Evolutionary conservation across 2,888 invertebrate species (phyloP), one percentile per base, ranked within the genome.

Genomic region (Drosophila flavopinicola): DNA sequence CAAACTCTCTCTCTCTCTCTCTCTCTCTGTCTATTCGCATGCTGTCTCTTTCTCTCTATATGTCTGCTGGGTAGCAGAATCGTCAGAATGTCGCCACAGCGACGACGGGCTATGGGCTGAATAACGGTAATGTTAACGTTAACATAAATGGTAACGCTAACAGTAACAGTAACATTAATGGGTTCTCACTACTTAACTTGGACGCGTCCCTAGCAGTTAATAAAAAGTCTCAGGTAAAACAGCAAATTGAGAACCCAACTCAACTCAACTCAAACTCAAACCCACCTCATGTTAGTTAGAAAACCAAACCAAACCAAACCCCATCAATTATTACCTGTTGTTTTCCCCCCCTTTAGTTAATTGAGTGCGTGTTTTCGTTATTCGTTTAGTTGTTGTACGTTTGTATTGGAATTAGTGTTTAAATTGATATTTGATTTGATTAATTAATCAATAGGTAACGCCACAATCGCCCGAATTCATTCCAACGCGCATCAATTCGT

Each of bases 401-500:
- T 49, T 9, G 0, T 1, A 6, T 9, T 27, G 27, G 33, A n/a
- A 11, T n/a, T n/a, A 10, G 4, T 23, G 9, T 11, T 38, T n/a
- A n/a, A n/a, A 20, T 25, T 6, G n/a, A 38, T 20, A 20, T 1
- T 4, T n/a, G 2, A 0, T 10, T 6, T 29, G 5, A 0, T 17
- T 5, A 7, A n/a, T 25, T 48, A 20, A 6, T 10, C 9, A 17
- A 23, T 91, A 93, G 91, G 92, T 93, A 85, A 91, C 91, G 45
- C 91, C 91, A 58, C 92, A 92, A 83, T 92, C 92, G 71, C 91
- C 92, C 58, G 93, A 93, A 90, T 93, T 92, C 90, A 92, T 92
- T 90, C 92, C 93, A 86, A 90, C 90, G 66, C 90, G 90, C 84
- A 80, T 91, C 72, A 90, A 84, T 73, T 88, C 91, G 69, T 89